Evolutionary conservation across 2,113 vertebrate genomes (phyloP).

Genomic region (Malurus elegans): DNA sequence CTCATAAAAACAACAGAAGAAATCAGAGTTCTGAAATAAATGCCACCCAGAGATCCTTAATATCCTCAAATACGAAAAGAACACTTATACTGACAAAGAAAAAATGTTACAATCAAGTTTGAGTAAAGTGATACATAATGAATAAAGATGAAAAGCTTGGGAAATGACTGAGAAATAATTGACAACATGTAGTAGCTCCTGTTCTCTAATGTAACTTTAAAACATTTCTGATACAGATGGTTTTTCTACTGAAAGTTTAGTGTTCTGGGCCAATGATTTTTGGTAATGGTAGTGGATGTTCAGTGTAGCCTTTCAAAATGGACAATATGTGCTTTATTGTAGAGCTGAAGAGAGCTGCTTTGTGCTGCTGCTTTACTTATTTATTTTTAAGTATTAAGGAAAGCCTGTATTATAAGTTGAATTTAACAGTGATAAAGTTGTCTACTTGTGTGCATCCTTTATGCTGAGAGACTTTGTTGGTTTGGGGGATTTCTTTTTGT

Average conservation of each 20-base stretch:
- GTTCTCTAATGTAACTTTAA: background rate
- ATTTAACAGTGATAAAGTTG: background rate
- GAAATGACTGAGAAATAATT: background rate
- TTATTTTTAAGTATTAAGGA: background rate
- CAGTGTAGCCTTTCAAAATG: background rate
- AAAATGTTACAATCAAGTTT: background rate
- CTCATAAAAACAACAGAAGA: background rate
- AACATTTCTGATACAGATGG: background rate
- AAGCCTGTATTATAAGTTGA: background rate
- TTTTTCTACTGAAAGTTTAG: background rate
- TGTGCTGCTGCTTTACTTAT: background rate
- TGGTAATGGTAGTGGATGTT: background rate
- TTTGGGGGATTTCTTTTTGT: background rate
- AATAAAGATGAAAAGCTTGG: background rate
- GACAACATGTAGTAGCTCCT: background rate
- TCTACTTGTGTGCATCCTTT: background rate
- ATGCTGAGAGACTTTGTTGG: background rate
- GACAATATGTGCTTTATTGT: background rate
- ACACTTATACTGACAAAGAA: background rate
- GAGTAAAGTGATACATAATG: background rate
- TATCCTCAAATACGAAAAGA: background rate
- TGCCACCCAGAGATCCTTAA: background rate
- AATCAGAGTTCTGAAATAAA: background rate
- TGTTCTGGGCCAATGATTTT: background rate
- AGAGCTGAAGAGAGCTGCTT: background rate